A percentile compares a stretch with the other conserved stretches of the same genome.
phyloP scores from a whole-genome alignment of 2,797 vertebrate genomes.

The Buphagus erythrorhynchus region DNA sequence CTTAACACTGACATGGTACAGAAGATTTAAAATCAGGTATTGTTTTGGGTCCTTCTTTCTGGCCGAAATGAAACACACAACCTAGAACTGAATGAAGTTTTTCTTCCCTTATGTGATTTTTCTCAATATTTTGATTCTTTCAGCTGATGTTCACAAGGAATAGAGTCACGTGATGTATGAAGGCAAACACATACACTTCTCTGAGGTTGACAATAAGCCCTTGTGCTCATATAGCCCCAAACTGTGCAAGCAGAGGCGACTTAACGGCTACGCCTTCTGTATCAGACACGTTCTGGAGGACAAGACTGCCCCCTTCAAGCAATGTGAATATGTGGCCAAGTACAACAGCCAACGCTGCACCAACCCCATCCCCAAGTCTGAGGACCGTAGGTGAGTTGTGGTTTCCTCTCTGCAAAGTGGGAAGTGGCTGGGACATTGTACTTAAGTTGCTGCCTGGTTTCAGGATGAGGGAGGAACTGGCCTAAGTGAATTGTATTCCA shows the following conservation, averaged over 20 bases:
- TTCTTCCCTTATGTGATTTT: constrained; percentile 46
- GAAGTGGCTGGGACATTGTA: background rate
- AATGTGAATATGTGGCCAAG: constrained; percentile 99
- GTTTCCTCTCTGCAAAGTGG: background rate
- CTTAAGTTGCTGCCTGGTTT: background rate
- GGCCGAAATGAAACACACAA: background rate
- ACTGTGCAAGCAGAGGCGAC: constrained; percentile 99
- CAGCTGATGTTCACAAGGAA: constrained; percentile 99
- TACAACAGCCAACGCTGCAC: constrained; percentile 99
- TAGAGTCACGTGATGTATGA: constrained; percentile 99
- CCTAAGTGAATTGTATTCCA: background rate
- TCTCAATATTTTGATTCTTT: constrained; percentile 73
- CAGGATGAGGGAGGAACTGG: background rate
- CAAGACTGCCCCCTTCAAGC: constrained; percentile 99
- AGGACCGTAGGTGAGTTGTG: constrained; percentile 92
- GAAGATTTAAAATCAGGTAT: constrained; percentile 85
- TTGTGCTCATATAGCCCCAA: constrained; percentile 99
- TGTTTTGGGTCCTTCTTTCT: constrained; percentile 26
- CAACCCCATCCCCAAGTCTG: constrained; percentile 98
- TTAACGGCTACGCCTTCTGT: constrained; percentile 99
- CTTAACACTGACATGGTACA: constrained; percentile 79
- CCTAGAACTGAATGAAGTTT: constrained; percentile 1
- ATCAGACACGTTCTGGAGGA: constrained; percentile 99
- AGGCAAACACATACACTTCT: constrained; percentile 99
- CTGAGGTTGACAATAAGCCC: constrained; percentile 99